These are phyloP conservation scores for Mesembrinibis cayennensis DNA, from an alignment of 2,113 vertebrate species.

Conservation along the genomic window DNA sequence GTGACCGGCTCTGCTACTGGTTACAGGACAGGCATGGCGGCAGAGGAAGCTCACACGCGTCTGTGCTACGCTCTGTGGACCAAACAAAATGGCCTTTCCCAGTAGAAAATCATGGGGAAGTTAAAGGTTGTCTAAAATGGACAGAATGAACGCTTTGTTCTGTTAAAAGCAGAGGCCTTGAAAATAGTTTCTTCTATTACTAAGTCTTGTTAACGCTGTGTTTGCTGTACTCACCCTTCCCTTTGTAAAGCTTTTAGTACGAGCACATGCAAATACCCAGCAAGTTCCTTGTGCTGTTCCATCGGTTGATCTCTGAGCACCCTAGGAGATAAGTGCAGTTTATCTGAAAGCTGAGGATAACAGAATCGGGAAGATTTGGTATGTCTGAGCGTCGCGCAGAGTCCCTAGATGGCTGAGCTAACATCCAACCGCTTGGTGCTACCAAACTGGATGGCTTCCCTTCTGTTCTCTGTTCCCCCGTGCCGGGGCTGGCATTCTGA, in stretches of 20 bases:
- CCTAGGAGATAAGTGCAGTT: background rate
- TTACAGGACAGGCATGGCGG: fast-evolving
- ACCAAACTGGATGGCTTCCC: fast-evolving
- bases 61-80: fast-evolving
- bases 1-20: background rate
- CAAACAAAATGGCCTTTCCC: background rate
- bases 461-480: no score
- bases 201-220: background rate
- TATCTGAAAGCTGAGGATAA: background rate
- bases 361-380: fast-evolving
- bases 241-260: background rate
- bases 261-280: background rate
- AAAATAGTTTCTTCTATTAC: background rate
- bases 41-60: background rate
- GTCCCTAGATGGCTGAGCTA: background rate
- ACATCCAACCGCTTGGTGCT: fast-evolving
- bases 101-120: fast-evolving
- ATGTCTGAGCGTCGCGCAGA: background rate
- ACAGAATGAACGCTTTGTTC: background rate
- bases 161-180: background rate
- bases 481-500: background rate
- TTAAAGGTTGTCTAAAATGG: background rate
- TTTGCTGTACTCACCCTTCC: background rate
- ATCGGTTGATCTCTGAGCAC: background rate
- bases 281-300: background rate